phyloP scores from a whole-genome alignment of 2,797 vertebrate species.

The Clarias laeviceps region DNA sequence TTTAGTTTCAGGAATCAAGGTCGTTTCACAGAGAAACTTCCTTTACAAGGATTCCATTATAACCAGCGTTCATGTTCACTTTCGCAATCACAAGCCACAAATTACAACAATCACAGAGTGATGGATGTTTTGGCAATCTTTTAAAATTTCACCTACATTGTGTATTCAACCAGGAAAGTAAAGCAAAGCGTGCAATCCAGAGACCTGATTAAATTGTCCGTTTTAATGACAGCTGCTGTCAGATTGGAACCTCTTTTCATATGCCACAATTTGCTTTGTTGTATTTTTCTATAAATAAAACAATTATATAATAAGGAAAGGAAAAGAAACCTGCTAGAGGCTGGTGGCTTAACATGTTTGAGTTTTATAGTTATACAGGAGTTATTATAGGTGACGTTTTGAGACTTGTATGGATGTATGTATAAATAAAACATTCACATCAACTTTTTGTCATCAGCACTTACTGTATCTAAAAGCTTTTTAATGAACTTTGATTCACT shows the following conservation, averaged over 20 bases:
- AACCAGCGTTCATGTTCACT: not conserved
- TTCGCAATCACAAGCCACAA: not conserved
- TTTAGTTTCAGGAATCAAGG: not conserved
- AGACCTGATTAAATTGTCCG: conserved; percentile 1
- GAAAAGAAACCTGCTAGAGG: not conserved
- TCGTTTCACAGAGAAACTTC: not conserved
- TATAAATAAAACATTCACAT: not conserved
- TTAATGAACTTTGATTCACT: not conserved
- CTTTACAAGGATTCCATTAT: not conserved
- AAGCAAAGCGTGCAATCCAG: not conserved
- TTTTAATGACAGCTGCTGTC: conserved; percentile 8
- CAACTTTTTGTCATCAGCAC: not conserved
- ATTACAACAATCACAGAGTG: conserved; percentile 9
- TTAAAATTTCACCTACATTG: not conserved
- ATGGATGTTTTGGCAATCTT: not conserved
- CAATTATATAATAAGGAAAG: not conserved
- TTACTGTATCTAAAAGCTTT: not conserved
- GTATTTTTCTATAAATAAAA: conserved; percentile 1
- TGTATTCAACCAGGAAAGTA: not conserved
- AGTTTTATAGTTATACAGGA: not conserved
- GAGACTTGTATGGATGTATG: not conserved
- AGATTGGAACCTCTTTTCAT: not conserved
- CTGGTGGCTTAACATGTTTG: not conserved
- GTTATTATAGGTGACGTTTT: not conserved
- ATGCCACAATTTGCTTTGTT: not conserved